Base-by-base conservation (phyloP, 2,888 invertebrate species). In the Ischnura elegans region DNA sequence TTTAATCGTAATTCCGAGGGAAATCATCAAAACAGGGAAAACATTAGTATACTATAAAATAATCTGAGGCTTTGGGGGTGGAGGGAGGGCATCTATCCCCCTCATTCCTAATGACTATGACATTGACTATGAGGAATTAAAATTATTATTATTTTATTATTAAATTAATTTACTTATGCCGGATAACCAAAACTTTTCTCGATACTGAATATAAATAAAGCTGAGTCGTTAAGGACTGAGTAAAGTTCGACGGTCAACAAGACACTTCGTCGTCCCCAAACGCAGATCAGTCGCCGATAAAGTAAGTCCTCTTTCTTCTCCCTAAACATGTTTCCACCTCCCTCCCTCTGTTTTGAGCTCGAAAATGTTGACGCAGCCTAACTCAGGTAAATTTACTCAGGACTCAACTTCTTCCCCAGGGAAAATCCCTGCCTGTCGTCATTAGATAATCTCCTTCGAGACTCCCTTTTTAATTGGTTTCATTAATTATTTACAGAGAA, bases 391-490 rank as follows among this genome's bases (percentile, higher is more conserved):
- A 29, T 76, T 76, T 29, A 36, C 36, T 76, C 76, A 76, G 76
- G 76, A 76, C 76, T 13, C 29, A 13, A 36, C 76, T 25, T 13
- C 25, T 76, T 25, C 76, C 76, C 76, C 0, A 36, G 76, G n/a
- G 76, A 36, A 76, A 76, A 76, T 29, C 76, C 36, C 76, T 36
- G 76, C 36, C 36, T 36, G 76, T 76, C n/a, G 76, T 76, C 76
- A 36, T 76, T 76, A 76, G 76, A 76, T 76, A 76, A 29, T 76
- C 76, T 76, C 36, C 76, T 36, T 76, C 36, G 76, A 36, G 76
- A 36, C 76, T 76, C 36, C 36, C 76, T 36, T 66, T 76, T 76
- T 76, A 76, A 76, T 76, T 76, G 76, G 76, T 10, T 76, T 76
- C 76, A 76, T 76, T 76, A 76, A 76, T 76, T 76, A 76, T 76